A percentile compares a stretch with the other conserved stretches of the same genome.
Evolutionary conservation across 2,888 invertebrate species (phyloP).

Genomic region (Andrena bucephala): DNA sequence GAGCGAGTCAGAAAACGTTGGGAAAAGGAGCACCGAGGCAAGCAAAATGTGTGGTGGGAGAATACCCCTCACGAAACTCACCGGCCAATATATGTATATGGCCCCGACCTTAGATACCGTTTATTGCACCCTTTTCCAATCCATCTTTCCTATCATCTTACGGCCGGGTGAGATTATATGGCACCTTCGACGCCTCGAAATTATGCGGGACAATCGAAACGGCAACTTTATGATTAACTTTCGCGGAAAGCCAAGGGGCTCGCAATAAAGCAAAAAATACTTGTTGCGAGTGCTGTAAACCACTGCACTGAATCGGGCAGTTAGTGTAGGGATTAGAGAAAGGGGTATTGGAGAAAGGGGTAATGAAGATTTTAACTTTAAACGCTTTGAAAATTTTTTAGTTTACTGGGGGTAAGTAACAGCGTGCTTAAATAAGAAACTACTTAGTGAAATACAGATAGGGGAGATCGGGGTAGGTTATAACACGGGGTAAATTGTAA

Average conservation of each 20-base stretch:
- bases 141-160: constrained; percentile 29
- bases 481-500: no score
- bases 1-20: no score
- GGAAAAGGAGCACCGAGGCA: no score
- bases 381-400: neutral
- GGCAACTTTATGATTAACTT: neutral
- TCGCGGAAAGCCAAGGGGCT: neutral
- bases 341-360: neutral
- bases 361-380: neutral
- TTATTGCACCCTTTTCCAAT: constrained; percentile 36
- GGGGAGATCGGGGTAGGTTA: no score
- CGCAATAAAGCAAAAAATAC: neutral
- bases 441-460: no score
- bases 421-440: neutral
- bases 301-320: no score
- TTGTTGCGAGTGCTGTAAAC: neutral
- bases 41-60: no score
- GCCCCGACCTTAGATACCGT: no score
- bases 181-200: constrained; percentile 3
- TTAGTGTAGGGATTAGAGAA: constrained; percentile 9
- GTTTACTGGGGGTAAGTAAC: neutral
- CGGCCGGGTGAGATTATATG: constrained; percentile 4
- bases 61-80: no score
- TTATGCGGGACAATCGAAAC: neutral
- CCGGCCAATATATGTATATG: no score